Percentiles rank a stretch among this genome's conserved stretches.
Evolutionary conservation across 92 coral and sea anemone genomes (phyloP).

Genomic region (Palythoa heliodiscus): DNA sequence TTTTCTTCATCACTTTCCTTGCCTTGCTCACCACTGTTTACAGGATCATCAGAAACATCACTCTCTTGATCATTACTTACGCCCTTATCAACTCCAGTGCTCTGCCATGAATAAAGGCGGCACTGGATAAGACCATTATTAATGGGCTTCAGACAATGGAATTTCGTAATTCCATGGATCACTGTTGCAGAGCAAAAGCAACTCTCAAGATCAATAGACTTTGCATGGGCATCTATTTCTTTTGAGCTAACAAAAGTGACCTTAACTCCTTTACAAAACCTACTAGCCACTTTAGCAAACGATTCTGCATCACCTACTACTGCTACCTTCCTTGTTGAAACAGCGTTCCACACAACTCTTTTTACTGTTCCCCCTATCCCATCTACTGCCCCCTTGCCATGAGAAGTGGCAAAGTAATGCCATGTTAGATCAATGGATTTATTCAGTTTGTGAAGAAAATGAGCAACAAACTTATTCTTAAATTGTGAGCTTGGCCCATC

Average conservation of each 20-base stretch:
- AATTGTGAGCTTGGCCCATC: too few relatives aligned
- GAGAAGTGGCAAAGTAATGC: neutral
- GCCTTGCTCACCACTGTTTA: too few relatives aligned
- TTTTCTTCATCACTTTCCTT: too few relatives aligned
- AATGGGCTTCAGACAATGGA: neutral
- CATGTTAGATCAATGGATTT: too few relatives aligned
- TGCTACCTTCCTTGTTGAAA: too few relatives aligned
- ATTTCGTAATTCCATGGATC: neutral
- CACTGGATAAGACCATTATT: neutral
- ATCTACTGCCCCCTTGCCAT: neutral
- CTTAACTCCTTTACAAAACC: neutral
- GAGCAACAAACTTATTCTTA: too few relatives aligned
- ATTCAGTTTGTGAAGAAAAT: neutral
- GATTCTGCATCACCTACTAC: too few relatives aligned
- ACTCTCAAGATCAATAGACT: neutral
- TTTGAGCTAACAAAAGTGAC: neutral
- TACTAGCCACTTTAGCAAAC: neutral
- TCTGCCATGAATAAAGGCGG: neutral
- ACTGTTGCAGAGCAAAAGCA: neutral
- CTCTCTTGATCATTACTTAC: neutral
- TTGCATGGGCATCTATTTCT: neutral
- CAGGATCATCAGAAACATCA: too few relatives aligned
- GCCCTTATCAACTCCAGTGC: neutral
- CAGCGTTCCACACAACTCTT: too few relatives aligned
- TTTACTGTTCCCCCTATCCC: too few relatives aligned